phyloP scores from a whole-genome alignment of 2,797 vertebrate species.

The Helostoma temminkii region DNA sequence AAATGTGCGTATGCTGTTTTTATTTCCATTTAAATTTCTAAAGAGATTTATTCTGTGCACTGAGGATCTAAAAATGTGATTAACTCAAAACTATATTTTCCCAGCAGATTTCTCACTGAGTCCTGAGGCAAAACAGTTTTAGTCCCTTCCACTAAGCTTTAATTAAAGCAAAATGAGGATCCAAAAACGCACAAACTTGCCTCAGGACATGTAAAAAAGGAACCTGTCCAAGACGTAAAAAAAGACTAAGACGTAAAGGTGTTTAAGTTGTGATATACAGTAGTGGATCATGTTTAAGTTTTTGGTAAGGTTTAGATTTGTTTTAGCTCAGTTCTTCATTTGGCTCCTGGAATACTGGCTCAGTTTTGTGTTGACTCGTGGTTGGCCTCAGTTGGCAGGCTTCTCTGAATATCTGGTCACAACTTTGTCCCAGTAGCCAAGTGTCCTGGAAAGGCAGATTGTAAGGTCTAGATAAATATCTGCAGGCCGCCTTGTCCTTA shows the following conservation, averaged over 20 bases:
- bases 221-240: background rate
- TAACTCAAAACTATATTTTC: constrained; percentile 37
- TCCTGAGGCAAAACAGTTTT: constrained; percentile 18
- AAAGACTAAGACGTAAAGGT: background rate
- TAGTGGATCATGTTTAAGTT: background rate
- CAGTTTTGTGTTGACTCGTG: constrained; percentile 48
- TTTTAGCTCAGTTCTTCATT: constrained; percentile 18
- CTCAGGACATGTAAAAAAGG: constrained; percentile 10
- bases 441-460: constrained; percentile 11
- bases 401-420: constrained; percentile 12
- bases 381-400: constrained; percentile 31
- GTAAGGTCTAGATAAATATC: constrained; percentile 13
- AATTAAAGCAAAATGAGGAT: constrained; percentile 57
- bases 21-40: constrained; percentile 39
- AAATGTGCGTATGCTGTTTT: constrained; percentile 24
- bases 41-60: constrained; percentile 17
- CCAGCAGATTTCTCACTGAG: background rate
- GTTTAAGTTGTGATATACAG: constrained; percentile 2
- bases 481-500: background rate
- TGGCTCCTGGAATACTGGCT: constrained; percentile 56
- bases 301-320: background rate
- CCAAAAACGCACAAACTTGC: constrained; percentile 6
- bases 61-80: constrained; percentile 22
- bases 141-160: constrained; percentile 45
- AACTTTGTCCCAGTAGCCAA: constrained; percentile 28